A percentile compares a stretch with the other conserved stretches of the same genome.
phyloP scores from a whole-genome alignment of 2,888 invertebrate species.

The Polia nebulosa region DNA sequence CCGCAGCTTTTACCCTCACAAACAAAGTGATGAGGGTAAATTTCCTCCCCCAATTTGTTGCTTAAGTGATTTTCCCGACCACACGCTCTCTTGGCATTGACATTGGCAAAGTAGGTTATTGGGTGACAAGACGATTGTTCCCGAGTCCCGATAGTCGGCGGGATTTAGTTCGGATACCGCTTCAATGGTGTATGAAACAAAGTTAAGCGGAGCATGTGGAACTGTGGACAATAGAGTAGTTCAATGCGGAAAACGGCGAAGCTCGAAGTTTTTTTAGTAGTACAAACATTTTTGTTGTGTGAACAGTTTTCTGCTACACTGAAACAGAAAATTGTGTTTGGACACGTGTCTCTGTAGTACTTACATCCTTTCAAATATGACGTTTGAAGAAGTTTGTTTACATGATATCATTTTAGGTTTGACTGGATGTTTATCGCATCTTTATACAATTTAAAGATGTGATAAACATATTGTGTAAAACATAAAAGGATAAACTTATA shows the following conservation, averaged over 20 bases:
- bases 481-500: too few relatives aligned
- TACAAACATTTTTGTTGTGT: slow-evolving; percentile 22
- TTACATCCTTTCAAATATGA: neutral
- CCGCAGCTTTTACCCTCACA: slow-evolving; percentile 59
- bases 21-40: slow-evolving; percentile 62
- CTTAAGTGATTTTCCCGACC: slow-evolving; percentile 59
- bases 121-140: slow-evolving; percentile 53
- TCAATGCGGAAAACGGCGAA: slow-evolving; percentile 8
- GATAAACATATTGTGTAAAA: too few relatives aligned
- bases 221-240: slow-evolving; percentile 6
- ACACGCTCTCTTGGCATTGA: slow-evolving; percentile 66
- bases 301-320: neutral
- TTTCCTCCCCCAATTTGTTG: slow-evolving; percentile 58
- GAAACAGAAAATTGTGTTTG: neutral
- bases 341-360: neutral
- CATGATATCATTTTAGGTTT: neutral
- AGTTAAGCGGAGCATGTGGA: slow-evolving; percentile 34
- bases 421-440: neutral
- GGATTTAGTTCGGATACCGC: slow-evolving; percentile 40
- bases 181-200: slow-evolving; percentile 48
- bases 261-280: slow-evolving; percentile 6
- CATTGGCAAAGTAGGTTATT: slow-evolving; percentile 60
- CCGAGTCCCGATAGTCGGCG: slow-evolving; percentile 27
- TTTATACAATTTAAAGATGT: too few relatives aligned
- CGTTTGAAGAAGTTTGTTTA: neutral